Evolutionary conservation across 2,113 vertebrate genomes (phyloP).

Genomic region (Pelodiscus sinensis): DNA sequence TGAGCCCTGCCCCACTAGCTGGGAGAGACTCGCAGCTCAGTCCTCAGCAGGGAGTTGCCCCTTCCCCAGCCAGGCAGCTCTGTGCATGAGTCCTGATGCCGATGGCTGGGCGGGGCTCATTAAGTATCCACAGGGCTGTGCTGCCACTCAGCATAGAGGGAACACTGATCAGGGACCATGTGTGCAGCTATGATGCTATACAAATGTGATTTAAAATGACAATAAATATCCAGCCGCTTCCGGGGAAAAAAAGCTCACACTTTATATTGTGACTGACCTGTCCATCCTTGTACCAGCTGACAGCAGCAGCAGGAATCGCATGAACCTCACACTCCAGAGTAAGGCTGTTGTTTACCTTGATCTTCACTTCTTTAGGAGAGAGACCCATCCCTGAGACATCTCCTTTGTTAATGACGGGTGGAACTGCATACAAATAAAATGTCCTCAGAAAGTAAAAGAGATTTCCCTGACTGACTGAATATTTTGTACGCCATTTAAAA

Average conservation of each 20-base stretch:
- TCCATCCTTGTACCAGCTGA: constrained; percentile 97
- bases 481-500: not conserved
- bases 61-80: too few relatives aligned
- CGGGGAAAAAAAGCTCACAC: not conserved
- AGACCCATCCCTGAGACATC: constrained; percentile 83
- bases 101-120: too few relatives aligned
- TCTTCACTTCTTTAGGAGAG: constrained; percentile 92
- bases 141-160: too few relatives aligned
- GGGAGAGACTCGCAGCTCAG: too few relatives aligned
- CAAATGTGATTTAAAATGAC: accelerated
- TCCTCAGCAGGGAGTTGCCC: too few relatives aligned
- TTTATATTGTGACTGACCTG: constrained; percentile 83
- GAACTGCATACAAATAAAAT: constrained; percentile 80
- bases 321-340: constrained; percentile 91
- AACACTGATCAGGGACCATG: not conserved
- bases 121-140: too few relatives aligned
- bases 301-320: constrained; percentile 86
- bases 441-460: not conserved
- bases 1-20: too few relatives aligned
- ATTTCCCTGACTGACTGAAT: not conserved
- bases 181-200: not conserved
- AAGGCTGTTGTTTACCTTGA: constrained; percentile 91
- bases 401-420: constrained; percentile 91
- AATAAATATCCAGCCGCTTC: accelerated
- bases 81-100: too few relatives aligned